Percentiles rank a stretch among this genome's conserved stretches.
These are phyloP conservation scores for Rhagoletis pomonella DNA, from an alignment of 1,140 invertebrate species.

Conservation along the genomic window DNA sequence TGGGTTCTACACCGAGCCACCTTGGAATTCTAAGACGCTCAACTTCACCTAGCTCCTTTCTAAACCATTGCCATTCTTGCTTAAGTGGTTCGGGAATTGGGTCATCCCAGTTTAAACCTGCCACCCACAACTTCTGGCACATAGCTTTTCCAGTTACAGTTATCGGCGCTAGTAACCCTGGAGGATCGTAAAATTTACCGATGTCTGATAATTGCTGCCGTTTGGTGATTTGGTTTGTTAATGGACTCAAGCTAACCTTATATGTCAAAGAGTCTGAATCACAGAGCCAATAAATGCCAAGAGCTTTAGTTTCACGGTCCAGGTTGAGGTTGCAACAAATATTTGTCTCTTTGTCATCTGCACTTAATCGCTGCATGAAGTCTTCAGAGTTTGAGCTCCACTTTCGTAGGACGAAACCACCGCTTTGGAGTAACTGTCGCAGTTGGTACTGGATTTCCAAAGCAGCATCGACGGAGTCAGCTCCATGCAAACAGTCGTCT, in stretches of 20 bases:
- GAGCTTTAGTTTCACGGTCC: not conserved
- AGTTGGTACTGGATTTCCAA: not conserved
- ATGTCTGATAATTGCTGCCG: not conserved
- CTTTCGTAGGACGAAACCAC: conserved; percentile 6
- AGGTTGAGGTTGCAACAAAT: not conserved
- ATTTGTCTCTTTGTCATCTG: not conserved
- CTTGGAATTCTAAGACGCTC: not conserved
- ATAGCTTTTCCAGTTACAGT: not conserved
- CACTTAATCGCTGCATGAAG: not conserved
- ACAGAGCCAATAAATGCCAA: not conserved
- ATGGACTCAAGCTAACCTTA: not conserved
- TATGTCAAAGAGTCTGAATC: not conserved
- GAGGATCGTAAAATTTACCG: not conserved
- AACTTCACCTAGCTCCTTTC: not conserved
- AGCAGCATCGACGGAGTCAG: not conserved
- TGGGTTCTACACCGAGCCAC: too few relatives aligned
- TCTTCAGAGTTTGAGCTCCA: conserved; percentile 5
- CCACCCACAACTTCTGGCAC: not conserved
- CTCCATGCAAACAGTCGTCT: conserved; percentile 21
- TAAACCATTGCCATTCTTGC: not conserved
- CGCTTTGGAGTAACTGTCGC: not conserved
- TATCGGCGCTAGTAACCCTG: not conserved
- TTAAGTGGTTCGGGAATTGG: not conserved
- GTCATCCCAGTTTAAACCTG: not conserved
- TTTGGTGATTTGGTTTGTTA: not conserved